Base-by-base conservation (phyloP, 2,797 vertebrate species). In the Protosalanx chinensis region DNA sequence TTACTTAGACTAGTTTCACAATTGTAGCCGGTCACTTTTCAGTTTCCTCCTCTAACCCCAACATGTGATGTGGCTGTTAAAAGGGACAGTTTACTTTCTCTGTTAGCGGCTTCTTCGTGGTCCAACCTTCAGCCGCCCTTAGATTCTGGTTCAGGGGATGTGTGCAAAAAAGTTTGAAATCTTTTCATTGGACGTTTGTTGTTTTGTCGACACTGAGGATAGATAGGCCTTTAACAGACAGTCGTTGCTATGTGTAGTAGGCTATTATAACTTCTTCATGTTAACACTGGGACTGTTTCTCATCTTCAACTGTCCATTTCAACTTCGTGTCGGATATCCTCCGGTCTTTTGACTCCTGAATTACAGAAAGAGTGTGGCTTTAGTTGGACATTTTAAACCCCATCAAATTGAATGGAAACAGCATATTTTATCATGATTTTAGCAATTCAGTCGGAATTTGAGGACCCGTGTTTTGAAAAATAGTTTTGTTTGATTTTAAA, bases 271-370 rank as follows among this genome's bases (percentile, higher is more conserved):
- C 58, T 60, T 30, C 12, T 60, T 23, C 5, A 35, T 64, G 15
- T 35, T 29, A 64, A 37, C n/a, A 20, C 64, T 51, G n/a, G 41
- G 41, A 16, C 5, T 32, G 15, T 62, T 27, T 27, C 23, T 27
- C 23, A 27, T 51, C 46, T 15, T 51, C 41, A 23, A 67, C 23
- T 29, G 23, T 49, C 64, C 64, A 67, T 29, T 67, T 67, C 20
- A 29, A 15, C 13, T 51, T 53, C 27, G 30, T 27, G 12, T 10
- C 57, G n/a, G 57, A 7, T 59, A 23, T 27, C 10, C n/a, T 27
- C 20, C 8, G 6, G n/a, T n/a, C 3, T 46, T 46, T 12, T 13
- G 41, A 46, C 41, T 46, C 41, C 41, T 46, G 41, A 13, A 13
- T 46, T 13, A 46, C 41, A 46, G 8, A 46, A 46, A 46, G 10